Percentiles rank a stretch among this genome's conserved stretches.
Conservation (phyloP, 2,113 vertebrate genomes). For the Tinamus guttatus region DNA sequence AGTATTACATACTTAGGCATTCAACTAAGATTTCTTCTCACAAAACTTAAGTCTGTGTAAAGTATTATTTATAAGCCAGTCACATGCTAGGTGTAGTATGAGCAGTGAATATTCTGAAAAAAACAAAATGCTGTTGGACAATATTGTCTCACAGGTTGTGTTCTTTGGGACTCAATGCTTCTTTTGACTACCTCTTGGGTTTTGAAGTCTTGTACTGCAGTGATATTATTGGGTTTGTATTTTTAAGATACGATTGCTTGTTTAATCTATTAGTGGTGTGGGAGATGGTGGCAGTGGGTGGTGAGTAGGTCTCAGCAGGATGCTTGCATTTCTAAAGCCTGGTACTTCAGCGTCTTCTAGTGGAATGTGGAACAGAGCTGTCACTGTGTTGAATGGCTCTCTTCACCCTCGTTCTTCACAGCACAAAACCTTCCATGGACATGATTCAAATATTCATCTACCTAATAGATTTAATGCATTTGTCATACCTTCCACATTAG, state of each 20-base stretch:
- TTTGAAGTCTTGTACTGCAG: constrained; percentile 44
- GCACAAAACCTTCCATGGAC: constrained; percentile 44
- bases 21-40: background rate
- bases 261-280: constrained; percentile 28
- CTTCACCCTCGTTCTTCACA: constrained; percentile 35
- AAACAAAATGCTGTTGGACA: background rate
- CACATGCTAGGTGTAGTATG: background rate
- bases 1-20: constrained; percentile 38
- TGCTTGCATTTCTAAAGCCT: constrained; percentile 55
- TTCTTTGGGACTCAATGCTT: constrained; percentile 45
- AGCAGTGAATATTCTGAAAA: background rate
- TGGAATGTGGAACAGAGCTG: constrained; percentile 24
- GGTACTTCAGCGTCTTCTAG: constrained; percentile 56
- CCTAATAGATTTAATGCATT: constrained; percentile 20
- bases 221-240: constrained; percentile 24
- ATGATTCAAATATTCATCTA: constrained; percentile 38
- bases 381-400: constrained; percentile 50
- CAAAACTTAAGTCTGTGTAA: background rate
- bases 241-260: constrained; percentile 24
- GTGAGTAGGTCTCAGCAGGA: constrained; percentile 47
- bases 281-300: background rate
- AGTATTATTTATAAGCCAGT: background rate
- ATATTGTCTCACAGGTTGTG: constrained; percentile 8
- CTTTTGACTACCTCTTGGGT: constrained; percentile 75
- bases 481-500: background rate